phyloP scores from a whole-genome alignment of 2,888 invertebrate species.

The Caenorhabditis macrosperma region DNA sequence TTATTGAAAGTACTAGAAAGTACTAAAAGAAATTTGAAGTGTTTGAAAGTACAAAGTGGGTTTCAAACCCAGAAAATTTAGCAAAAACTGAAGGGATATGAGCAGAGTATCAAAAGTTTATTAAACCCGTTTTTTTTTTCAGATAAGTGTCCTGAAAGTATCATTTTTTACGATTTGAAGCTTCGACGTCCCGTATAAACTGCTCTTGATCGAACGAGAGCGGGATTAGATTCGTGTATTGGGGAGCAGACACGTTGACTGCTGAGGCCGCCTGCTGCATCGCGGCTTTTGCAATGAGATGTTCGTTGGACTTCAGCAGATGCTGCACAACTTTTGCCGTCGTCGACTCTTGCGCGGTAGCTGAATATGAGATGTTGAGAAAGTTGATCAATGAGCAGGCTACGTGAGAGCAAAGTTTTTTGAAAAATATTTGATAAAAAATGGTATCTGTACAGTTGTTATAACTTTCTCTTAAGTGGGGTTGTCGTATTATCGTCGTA shows the following conservation, averaged over 20 bases:
- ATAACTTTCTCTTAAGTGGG: too few relatives aligned
- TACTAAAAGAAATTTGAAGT: neutral
- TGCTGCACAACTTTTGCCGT: conserved; percentile 39
- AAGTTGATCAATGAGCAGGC: too few relatives aligned
- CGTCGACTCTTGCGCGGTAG: neutral
- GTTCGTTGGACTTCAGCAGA: conserved; percentile 38
- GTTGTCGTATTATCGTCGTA: too few relatives aligned
- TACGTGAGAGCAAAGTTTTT: too few relatives aligned
- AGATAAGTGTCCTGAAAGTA: neutral
- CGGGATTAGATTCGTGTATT: conserved; percentile 47
- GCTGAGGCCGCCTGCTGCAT: conserved; percentile 27
- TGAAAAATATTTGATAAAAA: too few relatives aligned
- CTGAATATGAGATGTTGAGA: neutral
- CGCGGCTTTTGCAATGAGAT: conserved; percentile 43
- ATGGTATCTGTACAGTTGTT: too few relatives aligned
- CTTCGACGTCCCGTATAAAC: conserved; percentile 45
- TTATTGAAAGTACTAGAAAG: neutral
- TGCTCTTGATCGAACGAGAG: conserved; percentile 56
- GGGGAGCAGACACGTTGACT: conserved; percentile 28
- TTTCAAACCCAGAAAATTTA: neutral
- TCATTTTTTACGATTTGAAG: conserved; percentile 10
- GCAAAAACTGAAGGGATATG: neutral
- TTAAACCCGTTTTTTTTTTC: conserved; percentile 8
- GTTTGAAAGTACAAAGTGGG: neutral
- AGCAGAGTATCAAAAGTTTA: conserved; percentile 8